These are phyloP conservation scores for Onthophagus sagittarius DNA, from an alignment of 2,888 invertebrate genomes.

Conservation along the genomic window DNA sequence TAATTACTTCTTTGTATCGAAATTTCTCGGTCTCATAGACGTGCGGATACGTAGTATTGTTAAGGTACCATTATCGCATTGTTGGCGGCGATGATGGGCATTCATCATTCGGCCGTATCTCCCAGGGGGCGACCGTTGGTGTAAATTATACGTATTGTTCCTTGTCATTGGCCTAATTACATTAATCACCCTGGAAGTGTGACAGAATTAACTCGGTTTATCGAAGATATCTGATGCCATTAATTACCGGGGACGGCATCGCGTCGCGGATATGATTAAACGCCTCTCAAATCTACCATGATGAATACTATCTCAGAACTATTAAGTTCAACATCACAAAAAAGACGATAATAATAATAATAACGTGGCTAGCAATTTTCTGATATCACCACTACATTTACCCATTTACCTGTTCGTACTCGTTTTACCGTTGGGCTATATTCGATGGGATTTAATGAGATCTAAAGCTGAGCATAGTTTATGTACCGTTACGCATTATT, in stretches of 20 bases:
- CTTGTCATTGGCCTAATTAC: slow-evolving; percentile 20
- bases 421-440: neutral
- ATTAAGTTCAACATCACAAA: neutral
- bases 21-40: slow-evolving; percentile 7
- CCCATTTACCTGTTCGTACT: neutral
- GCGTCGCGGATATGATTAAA: neutral
- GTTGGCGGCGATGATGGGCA: slow-evolving; percentile 18
- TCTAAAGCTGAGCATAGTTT: neutral
- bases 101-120: slow-evolving; percentile 22
- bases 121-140: slow-evolving; percentile 2
- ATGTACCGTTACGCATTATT: neutral
- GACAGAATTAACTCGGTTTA: neutral
- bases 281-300: neutral
- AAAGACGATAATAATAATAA: no score
- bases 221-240: neutral
- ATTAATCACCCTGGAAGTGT: slow-evolving; percentile 9
- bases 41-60: slow-evolving; percentile 3
- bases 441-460: neutral
- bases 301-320: neutral
- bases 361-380: neutral
- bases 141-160: slow-evolving; percentile 20
- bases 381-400: neutral
- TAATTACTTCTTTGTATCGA: no score
- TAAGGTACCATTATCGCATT: slow-evolving; percentile 20
- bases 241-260: neutral